Evolutionary conservation across 1,140 invertebrate genomes (phyloP), one percentile per base, ranked within the genome.

Genomic region (Drosophila ohnishii): DNA sequence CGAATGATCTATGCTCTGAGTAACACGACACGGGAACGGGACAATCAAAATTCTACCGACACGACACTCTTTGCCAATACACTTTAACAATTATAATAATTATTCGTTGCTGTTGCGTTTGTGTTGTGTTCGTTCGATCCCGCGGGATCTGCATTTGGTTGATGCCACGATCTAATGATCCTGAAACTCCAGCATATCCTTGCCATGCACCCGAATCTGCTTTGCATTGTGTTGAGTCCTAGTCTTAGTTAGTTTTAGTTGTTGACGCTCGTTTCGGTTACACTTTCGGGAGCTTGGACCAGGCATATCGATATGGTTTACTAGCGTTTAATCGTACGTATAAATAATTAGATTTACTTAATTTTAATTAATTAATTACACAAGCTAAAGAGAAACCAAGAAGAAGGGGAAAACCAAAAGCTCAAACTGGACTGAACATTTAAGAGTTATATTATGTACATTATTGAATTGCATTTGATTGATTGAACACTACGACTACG

Each of bases 401-500:
- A 37, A 51, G 69, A 82, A 71, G 69, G 74, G 77, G 63, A 86
- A 87, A 80, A 73, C 61, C 63, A 84, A 81, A 84, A 90, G 87
- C 87, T 90, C 87, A 90, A 90, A 90, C 87, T 90, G 83, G 87
- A 90, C 87, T 90, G 87, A 90, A 87, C 88, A 81, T 78, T 90
- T 90, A 87, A 90, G 73, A 75, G 53, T 84, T 80, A 84, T 80
- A 84, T 81, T 88, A 84, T 82, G 73, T 75, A 75, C 40, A 75
- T 71, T 71, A 81, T 73, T 80, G 59, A 74, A 84, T 87, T 80
- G 65, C 75, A 83, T 80, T 71, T 79, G 74, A 80, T 84, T 75
- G 55, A 74, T 76, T 60, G 44, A 71, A 63, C 61, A 59, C 28
- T 58, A 32, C 34, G 53, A 22, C 22, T 22, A 22, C 22, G 22